A percentile compares a stretch with the other conserved stretches of the same genome.
These are phyloP conservation scores for Hofmannophila pseudospretella DNA, from an alignment of 2,888 invertebrate species.

Conservation along the genomic window DNA sequence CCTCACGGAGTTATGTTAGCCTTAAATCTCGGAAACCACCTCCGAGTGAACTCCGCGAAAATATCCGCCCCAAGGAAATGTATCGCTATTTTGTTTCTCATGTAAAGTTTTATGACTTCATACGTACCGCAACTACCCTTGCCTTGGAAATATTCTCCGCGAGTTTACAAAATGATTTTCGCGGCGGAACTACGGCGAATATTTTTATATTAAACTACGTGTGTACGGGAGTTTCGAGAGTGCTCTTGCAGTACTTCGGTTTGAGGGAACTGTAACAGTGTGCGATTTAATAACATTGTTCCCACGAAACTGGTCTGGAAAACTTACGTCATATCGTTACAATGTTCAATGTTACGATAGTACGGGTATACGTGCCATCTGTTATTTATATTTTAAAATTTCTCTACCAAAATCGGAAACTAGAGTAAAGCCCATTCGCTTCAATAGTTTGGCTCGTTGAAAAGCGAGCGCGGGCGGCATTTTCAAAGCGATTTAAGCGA, in stretches of 20 bases:
- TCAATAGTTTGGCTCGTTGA: too few species aligned
- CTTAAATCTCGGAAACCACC: constrained; percentile 25
- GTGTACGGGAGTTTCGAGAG: constrained; percentile 8
- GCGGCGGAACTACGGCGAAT: constrained; percentile 6
- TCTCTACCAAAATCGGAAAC: too few species aligned
- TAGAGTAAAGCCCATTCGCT: too few species aligned
- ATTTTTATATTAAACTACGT: constrained; percentile 9
- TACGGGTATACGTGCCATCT: too few species aligned
- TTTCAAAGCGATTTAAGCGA: too few species aligned
- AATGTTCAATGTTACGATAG: too few species aligned
- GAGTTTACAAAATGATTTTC: constrained; percentile 16
- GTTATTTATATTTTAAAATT: too few species aligned
- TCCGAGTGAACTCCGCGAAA: constrained; percentile 6
- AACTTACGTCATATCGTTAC: too few species aligned
- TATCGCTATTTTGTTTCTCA: constrained; percentile 29
- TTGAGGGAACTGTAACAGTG: neutral
- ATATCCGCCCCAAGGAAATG: constrained; percentile 23
- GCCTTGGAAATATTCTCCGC: constrained; percentile 7
- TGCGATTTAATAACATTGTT: constrained; percentile 12
- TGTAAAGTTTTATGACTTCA: constrained; percentile 30
- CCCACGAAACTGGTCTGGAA: constrained; percentile 5
- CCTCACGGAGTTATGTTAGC: constrained; percentile 18
- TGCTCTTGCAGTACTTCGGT: constrained; percentile 1
- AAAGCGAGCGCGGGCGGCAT: too few species aligned
- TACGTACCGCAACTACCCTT: constrained; percentile 16